Conservation (phyloP, 2,113 vertebrate genomes). For the Phalacrocorax brasilianus region DNA sequence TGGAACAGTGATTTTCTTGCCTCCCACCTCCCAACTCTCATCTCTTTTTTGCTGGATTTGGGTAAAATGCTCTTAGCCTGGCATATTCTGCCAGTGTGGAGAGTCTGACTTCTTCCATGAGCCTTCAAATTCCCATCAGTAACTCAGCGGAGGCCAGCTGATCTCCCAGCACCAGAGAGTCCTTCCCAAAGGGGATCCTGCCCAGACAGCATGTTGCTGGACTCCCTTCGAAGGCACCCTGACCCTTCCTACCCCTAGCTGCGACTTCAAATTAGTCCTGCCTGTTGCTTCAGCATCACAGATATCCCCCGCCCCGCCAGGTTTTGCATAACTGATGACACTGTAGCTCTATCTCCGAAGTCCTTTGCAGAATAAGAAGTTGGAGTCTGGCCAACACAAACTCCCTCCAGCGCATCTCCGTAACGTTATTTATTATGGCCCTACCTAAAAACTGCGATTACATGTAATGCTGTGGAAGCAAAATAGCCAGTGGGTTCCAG, state of each 20-base stretch:
- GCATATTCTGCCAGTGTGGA: background rate
- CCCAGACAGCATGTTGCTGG: background rate
- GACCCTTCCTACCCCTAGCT: background rate
- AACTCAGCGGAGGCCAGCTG: background rate
- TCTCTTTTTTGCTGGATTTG: background rate
- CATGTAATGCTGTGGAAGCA: background rate
- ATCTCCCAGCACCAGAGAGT: background rate
- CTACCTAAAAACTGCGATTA: background rate
- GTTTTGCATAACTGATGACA: background rate
- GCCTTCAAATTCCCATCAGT: background rate
- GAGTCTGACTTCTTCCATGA: background rate
- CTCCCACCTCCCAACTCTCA: background rate
- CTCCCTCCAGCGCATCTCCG: background rate
- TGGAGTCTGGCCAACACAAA: background rate
- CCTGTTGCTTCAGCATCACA: background rate
- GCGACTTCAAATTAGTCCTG: background rate
- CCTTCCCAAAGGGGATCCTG: background rate
- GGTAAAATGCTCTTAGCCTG: background rate
- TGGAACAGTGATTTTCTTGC: constrained; percentile 9
- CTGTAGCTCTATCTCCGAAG: background rate
- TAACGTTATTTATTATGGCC: background rate
- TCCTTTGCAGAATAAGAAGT: background rate
- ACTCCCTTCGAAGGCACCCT: background rate
- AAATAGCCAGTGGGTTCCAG: background rate
- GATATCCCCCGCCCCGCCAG: fast-evolving